These are phyloP conservation scores for Tigriopus japonicus DNA, from an alignment of 1,140 invertebrate genomes.

Conservation along the genomic window DNA sequence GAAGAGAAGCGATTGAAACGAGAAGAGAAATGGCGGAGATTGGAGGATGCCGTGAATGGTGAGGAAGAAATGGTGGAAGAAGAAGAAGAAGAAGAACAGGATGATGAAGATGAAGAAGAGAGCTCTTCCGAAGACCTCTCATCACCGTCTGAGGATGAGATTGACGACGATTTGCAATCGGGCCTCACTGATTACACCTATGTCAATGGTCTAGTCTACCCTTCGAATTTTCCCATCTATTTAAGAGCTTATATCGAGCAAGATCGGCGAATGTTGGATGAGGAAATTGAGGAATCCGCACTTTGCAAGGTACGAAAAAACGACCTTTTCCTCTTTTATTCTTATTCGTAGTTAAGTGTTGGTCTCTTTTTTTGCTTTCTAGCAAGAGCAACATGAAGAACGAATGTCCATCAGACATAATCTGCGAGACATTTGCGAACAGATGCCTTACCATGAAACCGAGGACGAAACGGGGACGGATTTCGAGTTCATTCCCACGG, in stretches of 20 bases:
- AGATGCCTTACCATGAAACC: background rate
- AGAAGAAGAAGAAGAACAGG: background rate
- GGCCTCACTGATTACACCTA: background rate
- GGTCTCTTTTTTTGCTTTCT: no score
- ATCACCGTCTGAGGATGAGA: background rate
- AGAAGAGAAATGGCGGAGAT: background rate
- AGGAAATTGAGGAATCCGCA: constrained; percentile 7
- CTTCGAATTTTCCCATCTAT: background rate
- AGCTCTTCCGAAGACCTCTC: background rate
- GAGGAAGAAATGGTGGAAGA: background rate
- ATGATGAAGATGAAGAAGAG: background rate
- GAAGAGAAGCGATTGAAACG: background rate
- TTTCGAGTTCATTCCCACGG: constrained; percentile 8
- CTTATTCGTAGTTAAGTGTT: no score
- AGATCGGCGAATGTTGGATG: constrained; percentile 1
- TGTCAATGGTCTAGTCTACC: background rate
- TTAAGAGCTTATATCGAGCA: background rate
- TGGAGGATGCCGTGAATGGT: background rate
- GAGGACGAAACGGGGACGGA: background rate
- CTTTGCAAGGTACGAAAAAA: background rate
- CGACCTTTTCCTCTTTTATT: no score
- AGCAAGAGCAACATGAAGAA: background rate
- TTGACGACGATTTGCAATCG: background rate
- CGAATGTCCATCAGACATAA: background rate
- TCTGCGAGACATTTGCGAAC: constrained; percentile 1